Evolutionary conservation across 1,140 invertebrate species (phyloP).

Genomic region (Eriosoma lanigerum): DNA sequence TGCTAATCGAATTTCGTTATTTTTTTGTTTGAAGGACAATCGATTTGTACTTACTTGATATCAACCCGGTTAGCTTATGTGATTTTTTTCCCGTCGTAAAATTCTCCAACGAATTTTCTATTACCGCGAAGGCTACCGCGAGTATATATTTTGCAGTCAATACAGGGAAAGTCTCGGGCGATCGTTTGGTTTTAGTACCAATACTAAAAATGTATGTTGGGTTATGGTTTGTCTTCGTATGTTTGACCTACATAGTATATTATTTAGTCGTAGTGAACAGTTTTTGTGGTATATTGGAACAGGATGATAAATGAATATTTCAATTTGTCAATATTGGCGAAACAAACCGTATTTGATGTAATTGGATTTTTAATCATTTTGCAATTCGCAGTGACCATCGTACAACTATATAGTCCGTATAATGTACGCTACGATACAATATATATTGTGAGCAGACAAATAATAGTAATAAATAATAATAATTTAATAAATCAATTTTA

Average conservation of each 20-base stretch:
- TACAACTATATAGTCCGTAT: background rate
- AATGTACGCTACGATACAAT: background rate
- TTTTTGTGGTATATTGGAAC: background rate
- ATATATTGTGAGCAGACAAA: background rate
- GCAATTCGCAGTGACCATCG: background rate
- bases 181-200: background rate
- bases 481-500: background rate
- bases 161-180: background rate
- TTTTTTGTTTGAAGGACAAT: background rate
- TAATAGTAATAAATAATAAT: too few species aligned
- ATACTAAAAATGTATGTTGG: too few species aligned
- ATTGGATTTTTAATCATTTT: background rate
- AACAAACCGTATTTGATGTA: background rate
- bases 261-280: background rate
- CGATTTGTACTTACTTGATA: background rate
- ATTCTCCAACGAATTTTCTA: background rate
- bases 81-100: background rate
- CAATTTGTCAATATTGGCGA: slow-evolving; percentile 1
- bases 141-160: background rate
- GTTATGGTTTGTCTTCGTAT: slow-evolving; percentile 10
- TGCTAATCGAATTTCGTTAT: background rate
- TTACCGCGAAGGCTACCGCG: background rate
- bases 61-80: background rate
- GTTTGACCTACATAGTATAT: background rate
- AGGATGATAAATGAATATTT: background rate